phyloP scores from a whole-genome alignment of 2,888 invertebrate species.

The Leptinotarsa juncta region DNA sequence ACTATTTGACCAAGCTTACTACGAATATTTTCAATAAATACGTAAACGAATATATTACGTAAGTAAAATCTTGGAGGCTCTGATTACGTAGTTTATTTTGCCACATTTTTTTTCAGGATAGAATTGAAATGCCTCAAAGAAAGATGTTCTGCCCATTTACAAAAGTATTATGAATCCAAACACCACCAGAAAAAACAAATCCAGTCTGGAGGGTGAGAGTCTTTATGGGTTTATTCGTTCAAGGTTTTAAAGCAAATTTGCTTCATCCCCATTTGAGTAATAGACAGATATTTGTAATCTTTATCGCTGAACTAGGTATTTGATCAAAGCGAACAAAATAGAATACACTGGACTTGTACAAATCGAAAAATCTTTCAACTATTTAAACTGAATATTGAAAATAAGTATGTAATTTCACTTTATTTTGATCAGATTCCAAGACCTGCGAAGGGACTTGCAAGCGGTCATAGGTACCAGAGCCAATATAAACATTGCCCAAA shows the following conservation, averaged over 20 bases:
- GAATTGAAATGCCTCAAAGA: constrained; percentile 85
- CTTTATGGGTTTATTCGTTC: neutral
- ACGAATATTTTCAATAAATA: constrained; percentile 85
- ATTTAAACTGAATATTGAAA: no score
- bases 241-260: neutral
- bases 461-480: constrained; percentile 91
- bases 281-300: no score
- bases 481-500: constrained; percentile 93
- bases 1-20: constrained; percentile 81
- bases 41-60: constrained; percentile 81
- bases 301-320: no score
- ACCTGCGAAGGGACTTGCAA: constrained; percentile 91
- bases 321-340: no score
- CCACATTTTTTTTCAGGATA: constrained; percentile 63
- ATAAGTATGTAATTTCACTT: neutral
- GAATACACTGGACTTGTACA: no score
- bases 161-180: constrained; percentile 90
- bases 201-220: constrained; percentile 81
- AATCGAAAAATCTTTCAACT: no score
- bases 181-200: constrained; percentile 95
- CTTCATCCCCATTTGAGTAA: no score
- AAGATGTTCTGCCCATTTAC: constrained; percentile 79
- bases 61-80: constrained; percentile 51
- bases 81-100: no score
- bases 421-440: constrained; percentile 78